Conservation (phyloP, 1,140 invertebrate genomes). For the Dreissena rostriformis region DNA sequence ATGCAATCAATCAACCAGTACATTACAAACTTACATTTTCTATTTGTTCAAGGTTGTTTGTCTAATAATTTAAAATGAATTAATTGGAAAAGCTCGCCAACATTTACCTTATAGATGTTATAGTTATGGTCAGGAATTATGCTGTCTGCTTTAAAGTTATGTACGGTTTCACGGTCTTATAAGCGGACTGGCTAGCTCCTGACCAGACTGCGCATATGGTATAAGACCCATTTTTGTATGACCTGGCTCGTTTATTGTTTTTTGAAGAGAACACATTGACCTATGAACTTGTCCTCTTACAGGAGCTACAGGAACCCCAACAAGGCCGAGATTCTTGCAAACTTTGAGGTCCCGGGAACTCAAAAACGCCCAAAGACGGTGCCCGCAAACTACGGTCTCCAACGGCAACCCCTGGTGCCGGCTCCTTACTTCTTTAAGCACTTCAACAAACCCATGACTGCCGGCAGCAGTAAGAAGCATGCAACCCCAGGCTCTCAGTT, state of each 20-base stretch:
- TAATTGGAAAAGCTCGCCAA: no score
- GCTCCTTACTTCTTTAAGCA: conserved; percentile 66
- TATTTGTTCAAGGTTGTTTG: no score
- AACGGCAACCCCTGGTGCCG: conserved; percentile 60
- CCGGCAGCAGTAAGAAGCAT: conserved; percentile 29
- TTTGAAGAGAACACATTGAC: no score
- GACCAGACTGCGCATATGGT: neutral
- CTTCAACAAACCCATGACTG: conserved; percentile 40
- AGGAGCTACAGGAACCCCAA: conserved; percentile 69
- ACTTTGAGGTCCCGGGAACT: conserved; percentile 47
- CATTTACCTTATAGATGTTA: no score
- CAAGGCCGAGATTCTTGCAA: conserved; percentile 65
- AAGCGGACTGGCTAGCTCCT: neutral
- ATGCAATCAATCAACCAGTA: no score
- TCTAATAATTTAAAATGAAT: no score
- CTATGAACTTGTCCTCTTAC: conserved; percentile 8
- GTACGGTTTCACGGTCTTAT: no score
- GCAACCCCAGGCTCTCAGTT: conserved; percentile 39
- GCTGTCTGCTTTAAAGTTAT: no score
- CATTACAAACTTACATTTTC: no score
- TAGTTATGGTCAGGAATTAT: no score
- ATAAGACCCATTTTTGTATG: neutral
- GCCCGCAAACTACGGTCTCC: conserved; percentile 27
- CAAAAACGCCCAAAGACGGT: conserved; percentile 64
- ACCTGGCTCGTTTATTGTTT: neutral